A percentile compares a stretch with the other conserved stretches of the same genome.
phyloP scores from a whole-genome alignment of 2,113 vertebrate species.

The Megaleporinus macrocephalus region DNA sequence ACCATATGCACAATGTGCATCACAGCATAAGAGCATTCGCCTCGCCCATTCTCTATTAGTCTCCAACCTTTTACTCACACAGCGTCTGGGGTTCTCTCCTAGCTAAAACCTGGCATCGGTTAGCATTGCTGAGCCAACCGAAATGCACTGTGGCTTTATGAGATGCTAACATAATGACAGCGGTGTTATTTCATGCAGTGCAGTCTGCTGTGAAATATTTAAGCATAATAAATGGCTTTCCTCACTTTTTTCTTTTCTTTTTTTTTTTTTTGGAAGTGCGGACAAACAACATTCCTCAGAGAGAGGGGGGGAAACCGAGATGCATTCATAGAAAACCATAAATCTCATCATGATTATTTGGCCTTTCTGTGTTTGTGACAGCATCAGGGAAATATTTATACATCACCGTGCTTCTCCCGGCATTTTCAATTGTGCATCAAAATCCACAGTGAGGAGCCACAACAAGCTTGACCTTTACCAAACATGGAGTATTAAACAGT shows the following conservation, averaged over 20 bases:
- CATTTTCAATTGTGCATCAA: constrained; percentile 75
- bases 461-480: constrained; percentile 80
- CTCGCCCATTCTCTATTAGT: not conserved
- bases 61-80: not conserved
- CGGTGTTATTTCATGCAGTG: constrained; percentile 6
- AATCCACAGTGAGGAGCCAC: constrained; percentile 75
- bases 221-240: constrained; percentile 11
- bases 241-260: not conserved
- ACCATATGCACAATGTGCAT: constrained; percentile 26
- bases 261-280: not conserved
- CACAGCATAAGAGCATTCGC: constrained; percentile 31
- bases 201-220: not conserved
- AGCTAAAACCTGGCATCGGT: constrained; percentile 11
- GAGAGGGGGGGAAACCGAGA: not conserved
- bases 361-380: constrained; percentile 73
- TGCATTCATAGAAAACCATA: constrained; percentile 46
- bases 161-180: not conserved
- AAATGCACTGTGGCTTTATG: not conserved
- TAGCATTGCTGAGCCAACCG: not conserved
- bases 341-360: constrained; percentile 65
- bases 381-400: constrained; percentile 70
- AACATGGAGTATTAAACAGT: constrained; percentile 77
- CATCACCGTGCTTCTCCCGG: constrained; percentile 57
- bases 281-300: not conserved
- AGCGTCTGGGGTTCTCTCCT: not conserved